phyloP scores from a whole-genome alignment of 2,113 vertebrate genomes.

The Odontophorus gujanensis region DNA sequence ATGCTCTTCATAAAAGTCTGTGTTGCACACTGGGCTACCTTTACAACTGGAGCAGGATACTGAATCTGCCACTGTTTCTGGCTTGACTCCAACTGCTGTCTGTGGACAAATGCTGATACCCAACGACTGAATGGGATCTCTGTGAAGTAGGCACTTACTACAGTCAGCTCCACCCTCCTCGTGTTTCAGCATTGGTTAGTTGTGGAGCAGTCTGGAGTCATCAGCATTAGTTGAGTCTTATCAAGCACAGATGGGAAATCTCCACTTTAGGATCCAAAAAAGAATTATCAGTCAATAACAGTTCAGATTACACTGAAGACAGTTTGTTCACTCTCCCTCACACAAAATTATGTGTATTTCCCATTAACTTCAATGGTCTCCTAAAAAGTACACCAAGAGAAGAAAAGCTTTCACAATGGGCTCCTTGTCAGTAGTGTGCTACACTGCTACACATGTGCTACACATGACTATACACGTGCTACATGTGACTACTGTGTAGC shows the following conservation, averaged over 20 bases:
- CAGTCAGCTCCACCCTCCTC: slow-evolving; percentile 63
- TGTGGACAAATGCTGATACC: slow-evolving; percentile 74
- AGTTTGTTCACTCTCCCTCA: background rate
- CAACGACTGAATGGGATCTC: slow-evolving; percentile 75
- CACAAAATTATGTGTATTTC: slow-evolving; percentile 18
- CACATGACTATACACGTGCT: no score
- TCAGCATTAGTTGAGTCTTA: slow-evolving; percentile 42
- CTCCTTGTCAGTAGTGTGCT: slow-evolving; percentile 42
- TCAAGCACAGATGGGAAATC: slow-evolving; percentile 55
- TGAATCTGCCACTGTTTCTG: slow-evolving; percentile 79
- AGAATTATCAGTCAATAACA: slow-evolving; percentile 57
- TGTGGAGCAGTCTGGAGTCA: slow-evolving; percentile 21
- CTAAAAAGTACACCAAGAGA: slow-evolving; percentile 9
- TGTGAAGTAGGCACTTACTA: slow-evolving; percentile 64
- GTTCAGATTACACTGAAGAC: background rate
- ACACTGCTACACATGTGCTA: background rate
- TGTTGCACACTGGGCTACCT: slow-evolving; percentile 48
- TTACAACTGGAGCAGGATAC: slow-evolving; percentile 55
- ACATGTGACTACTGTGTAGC: background rate
- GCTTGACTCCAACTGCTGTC: slow-evolving; percentile 64
- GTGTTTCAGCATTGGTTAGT: slow-evolving; percentile 67
- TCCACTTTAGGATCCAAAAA: slow-evolving; percentile 36
- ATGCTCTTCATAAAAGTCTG: slow-evolving; percentile 44
- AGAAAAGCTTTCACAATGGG: slow-evolving; percentile 38
- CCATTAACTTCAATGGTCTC: background rate